Evolutionary conservation across 1,140 invertebrate genomes (phyloP).

Genomic region (Panagrolaimus sp.): DNA sequence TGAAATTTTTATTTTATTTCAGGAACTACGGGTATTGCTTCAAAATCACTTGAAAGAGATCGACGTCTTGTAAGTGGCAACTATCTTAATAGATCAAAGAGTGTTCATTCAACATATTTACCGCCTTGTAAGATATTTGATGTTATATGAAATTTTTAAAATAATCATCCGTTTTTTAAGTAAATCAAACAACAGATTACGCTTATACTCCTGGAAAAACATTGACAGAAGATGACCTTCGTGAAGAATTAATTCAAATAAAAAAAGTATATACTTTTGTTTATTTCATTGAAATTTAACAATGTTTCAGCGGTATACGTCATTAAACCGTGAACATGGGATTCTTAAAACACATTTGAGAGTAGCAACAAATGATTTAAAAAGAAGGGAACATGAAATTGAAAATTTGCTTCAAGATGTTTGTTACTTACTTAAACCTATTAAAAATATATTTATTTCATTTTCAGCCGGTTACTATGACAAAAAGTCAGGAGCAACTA

Average conservation of each 20-base stretch:
- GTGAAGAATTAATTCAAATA: background rate
- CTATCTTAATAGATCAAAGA: background rate
- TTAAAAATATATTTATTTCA: no score
- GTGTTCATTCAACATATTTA: constrained; percentile 1
- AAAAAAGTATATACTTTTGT: background rate
- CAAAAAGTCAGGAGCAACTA: constrained; percentile 19
- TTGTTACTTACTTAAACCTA: no score
- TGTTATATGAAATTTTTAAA: background rate
- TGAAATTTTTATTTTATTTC: no score
- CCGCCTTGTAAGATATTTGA: background rate
- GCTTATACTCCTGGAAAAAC: constrained; percentile 2
- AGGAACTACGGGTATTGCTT: background rate
- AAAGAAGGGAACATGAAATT: constrained; percentile 2
- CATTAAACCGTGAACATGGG: constrained; percentile 3
- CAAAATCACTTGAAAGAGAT: constrained; percentile 2
- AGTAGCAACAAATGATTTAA: constrained; percentile 1
- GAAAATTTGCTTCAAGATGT: constrained; percentile 8
- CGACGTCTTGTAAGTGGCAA: constrained; percentile 8
- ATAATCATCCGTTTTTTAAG: no score
- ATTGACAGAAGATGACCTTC: constrained; percentile 4
- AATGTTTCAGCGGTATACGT: background rate
- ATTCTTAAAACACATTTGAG: background rate
- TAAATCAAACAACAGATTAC: background rate
- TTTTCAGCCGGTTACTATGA: constrained; percentile 4
- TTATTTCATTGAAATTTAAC: background rate